phyloP scores from a whole-genome alignment of 2,113 vertebrate species.

The Tretioscincus oriximinensis region DNA sequence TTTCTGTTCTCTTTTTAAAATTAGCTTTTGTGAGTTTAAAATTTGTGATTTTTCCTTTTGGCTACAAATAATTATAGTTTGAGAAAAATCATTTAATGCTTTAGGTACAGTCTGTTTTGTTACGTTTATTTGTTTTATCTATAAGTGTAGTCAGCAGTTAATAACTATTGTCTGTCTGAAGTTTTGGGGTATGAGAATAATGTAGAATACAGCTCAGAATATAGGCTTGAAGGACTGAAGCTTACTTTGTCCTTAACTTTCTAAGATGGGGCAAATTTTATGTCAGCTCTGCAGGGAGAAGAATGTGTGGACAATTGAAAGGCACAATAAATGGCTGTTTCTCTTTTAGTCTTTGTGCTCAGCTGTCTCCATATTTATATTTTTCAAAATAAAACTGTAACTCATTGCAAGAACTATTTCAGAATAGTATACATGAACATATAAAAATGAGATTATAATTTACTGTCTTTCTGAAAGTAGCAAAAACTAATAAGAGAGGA shows the following conservation, averaged over 20 bases:
- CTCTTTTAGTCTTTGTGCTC: constrained; percentile 20
- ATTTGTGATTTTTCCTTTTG: constrained; percentile 16
- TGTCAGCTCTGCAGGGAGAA: constrained; percentile 28
- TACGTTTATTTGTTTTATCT: constrained; percentile 46
- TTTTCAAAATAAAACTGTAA: constrained; percentile 65
- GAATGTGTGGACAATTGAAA: constrained; percentile 54
- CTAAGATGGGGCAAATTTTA: constrained; percentile 46
- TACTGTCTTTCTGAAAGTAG: constrained; percentile 66
- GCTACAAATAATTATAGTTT: constrained; percentile 8
- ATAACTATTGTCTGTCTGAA: constrained; percentile 36
- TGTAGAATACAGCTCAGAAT: constrained; percentile 1
- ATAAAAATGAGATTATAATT: constrained; percentile 72
- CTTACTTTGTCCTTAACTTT: constrained; percentile 45
- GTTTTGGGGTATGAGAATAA: constrained; percentile 35
- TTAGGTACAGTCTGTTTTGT: constrained; percentile 17
- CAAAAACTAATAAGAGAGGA: constrained; percentile 73
- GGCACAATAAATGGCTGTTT: constrained; percentile 52
- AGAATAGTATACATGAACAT: constrained; percentile 65
- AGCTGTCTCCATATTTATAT: constrained; percentile 56
- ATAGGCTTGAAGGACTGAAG: constrained; percentile 14
- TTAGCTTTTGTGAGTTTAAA: not conserved
- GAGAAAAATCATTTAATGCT: constrained; percentile 46
- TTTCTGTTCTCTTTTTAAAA: not conserved
- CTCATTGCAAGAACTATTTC: constrained; percentile 60
- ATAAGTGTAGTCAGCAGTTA: constrained; percentile 46